These are phyloP conservation scores for Taenaris catops DNA, from an alignment of 2,888 invertebrate species.

Conservation along the genomic window DNA sequence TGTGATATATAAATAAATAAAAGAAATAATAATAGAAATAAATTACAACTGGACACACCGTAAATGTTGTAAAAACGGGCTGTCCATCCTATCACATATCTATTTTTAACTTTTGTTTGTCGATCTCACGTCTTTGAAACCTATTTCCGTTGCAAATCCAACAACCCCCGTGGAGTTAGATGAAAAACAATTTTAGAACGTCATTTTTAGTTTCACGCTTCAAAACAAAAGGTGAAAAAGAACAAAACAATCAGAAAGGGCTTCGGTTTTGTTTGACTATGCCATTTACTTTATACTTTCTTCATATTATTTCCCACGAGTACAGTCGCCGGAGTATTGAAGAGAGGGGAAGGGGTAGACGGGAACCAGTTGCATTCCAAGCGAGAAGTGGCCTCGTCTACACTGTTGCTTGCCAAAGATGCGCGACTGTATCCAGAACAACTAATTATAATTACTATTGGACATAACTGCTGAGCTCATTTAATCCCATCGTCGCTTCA, in stretches of 20 bases:
- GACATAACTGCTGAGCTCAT: constrained; percentile 11
- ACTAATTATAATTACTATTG: constrained; percentile 26
- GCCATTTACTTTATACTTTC: constrained; percentile 27
- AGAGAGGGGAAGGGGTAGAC: constrained; percentile 27
- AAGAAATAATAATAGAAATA: no score
- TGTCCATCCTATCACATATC: no score
- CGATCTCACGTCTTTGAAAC: constrained; percentile 55
- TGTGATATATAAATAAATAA: no score
- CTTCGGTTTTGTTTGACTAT: constrained; percentile 19
- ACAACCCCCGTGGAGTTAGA: constrained; percentile 18
- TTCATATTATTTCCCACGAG: constrained; percentile 38
- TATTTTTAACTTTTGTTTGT: no score
- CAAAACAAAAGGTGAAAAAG: constrained; percentile 10
- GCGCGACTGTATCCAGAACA: constrained; percentile 27
- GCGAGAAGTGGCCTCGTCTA: constrained; percentile 28
- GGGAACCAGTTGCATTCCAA: constrained; percentile 46
- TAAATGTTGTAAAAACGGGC: no score
- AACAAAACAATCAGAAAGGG: constrained; percentile 15
- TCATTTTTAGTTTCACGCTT: neutral
- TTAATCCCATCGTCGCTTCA: constrained; percentile 6
- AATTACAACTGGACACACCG: no score
- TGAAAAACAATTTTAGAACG: constrained; percentile 5
- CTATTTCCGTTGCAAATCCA: constrained; percentile 49
- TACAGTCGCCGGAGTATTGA: constrained; percentile 25
- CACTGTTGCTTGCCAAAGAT: constrained; percentile 30